Evolutionary conservation across 2,113 vertebrate genomes (phyloP).

Genomic region (Macquaria australasica): DNA sequence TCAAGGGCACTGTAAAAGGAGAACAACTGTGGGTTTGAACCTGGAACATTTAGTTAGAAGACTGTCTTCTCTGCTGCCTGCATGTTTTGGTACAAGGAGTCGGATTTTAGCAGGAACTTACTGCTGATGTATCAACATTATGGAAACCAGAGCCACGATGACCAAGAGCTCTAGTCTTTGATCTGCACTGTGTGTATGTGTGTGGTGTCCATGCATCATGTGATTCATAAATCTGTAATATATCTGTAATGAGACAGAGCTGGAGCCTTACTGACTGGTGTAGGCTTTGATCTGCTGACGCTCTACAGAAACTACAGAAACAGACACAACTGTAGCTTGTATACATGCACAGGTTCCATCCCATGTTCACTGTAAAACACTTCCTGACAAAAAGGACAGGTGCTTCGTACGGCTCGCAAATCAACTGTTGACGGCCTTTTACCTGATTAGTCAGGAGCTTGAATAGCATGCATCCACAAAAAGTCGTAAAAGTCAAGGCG

Average conservation of each 20-base stretch:
- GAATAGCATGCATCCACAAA: neutral
- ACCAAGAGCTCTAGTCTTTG: neutral
- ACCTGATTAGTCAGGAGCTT: neutral
- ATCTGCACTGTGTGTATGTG: slow-evolving; percentile 4
- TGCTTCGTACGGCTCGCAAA: no score
- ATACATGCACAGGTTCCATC: neutral
- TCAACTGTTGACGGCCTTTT: neutral
- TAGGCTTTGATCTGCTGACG: neutral
- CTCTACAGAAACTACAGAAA: no score
- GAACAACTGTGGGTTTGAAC: neutral
- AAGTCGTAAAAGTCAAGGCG: no score
- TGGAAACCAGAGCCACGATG: neutral
- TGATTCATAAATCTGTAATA: slow-evolving; percentile 10
- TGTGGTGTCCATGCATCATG: neutral
- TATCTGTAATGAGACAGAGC: neutral
- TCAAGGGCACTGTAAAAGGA: neutral
- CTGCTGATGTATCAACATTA: neutral
- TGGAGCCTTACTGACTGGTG: neutral
- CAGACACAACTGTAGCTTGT: neutral
- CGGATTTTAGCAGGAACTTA: neutral
- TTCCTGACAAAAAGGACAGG: neutral
- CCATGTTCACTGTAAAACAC: neutral
- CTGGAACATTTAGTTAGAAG: neutral
- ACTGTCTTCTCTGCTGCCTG: neutral
- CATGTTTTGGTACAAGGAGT: neutral